phyloP scores from a whole-genome alignment of 2,113 vertebrate genomes.

The Vanacampus margaritifer region DNA sequence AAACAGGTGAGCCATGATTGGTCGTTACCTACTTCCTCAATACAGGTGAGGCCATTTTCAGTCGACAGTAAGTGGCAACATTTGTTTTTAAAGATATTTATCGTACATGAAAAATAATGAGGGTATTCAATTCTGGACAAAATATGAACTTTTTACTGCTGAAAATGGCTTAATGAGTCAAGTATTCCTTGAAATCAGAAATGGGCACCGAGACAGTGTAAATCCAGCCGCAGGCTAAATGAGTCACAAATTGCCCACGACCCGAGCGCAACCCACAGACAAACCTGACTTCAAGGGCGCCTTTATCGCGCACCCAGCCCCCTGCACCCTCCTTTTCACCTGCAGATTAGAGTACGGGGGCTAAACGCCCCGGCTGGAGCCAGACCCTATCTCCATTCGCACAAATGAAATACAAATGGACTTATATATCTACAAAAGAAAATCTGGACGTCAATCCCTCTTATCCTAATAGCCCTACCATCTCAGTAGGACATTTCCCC shows the following conservation, averaged over 20 bases:
- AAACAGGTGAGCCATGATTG: too few relatives aligned
- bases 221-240: conserved; percentile 23
- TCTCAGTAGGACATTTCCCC: conserved; percentile 44
- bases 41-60: too few relatives aligned
- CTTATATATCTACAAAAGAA: conserved; percentile 55
- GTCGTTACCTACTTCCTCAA: too few relatives aligned
- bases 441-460: conserved; percentile 50
- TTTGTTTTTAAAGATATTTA: too few relatives aligned
- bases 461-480: conserved; percentile 61
- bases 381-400: conserved; percentile 54
- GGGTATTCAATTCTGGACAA: too few relatives aligned
- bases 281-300: conserved; percentile 61
- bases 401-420: conserved; percentile 67
- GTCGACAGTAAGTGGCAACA: too few relatives aligned
- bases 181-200: too few relatives aligned
- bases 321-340: conserved; percentile 49
- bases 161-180: too few relatives aligned
- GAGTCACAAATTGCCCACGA: conserved; percentile 57
- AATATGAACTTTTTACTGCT: too few relatives aligned
- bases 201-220: background rate
- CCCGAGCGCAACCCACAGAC: conserved; percentile 54
- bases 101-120: too few relatives aligned
- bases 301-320: conserved; percentile 45
- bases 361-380: conserved; percentile 52
- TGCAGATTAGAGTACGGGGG: conserved; percentile 57